Evolutionary conservation across 1,140 invertebrate genomes (phyloP).

Genomic region (Oscheius sp.): DNA sequence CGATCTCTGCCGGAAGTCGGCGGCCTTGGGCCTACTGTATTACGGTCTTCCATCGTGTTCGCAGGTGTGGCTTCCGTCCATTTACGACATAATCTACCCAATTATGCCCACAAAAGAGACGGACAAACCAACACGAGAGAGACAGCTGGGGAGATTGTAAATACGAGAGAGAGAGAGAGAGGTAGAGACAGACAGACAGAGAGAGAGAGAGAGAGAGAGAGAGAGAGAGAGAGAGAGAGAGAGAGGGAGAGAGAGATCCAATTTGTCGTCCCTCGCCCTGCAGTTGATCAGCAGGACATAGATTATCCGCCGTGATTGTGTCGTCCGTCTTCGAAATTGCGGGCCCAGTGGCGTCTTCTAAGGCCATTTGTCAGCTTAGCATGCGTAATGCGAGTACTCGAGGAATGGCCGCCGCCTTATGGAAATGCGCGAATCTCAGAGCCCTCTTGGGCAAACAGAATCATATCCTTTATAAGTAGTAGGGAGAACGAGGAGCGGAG

Average conservation of each 20-base stretch:
- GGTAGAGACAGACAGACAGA: too few relatives aligned
- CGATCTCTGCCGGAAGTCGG: neutral
- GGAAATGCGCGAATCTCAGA: neutral
- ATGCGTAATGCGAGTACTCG: neutral
- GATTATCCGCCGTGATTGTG: constrained; percentile 8
- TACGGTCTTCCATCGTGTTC: neutral
- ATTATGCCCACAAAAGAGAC: neutral
- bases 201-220: too few relatives aligned
- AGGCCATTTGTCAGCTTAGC: constrained; percentile 11
- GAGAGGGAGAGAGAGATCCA: too few relatives aligned
- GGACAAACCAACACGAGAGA: too few relatives aligned
- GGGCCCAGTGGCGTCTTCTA: neutral
- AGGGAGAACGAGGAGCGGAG: too few relatives aligned
- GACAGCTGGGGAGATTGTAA: too few relatives aligned
- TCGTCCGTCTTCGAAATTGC: constrained; percentile 3
- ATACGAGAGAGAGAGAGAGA: too few relatives aligned
- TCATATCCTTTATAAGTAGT: too few relatives aligned
- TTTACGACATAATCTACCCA: constrained; percentile 8
- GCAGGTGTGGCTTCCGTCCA: constrained; percentile 8
- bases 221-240: too few relatives aligned
- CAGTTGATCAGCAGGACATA: neutral
- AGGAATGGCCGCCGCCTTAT: constrained; percentile 3
- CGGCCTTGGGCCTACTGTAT: neutral
- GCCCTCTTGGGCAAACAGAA: too few relatives aligned
- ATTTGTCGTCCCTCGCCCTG: neutral